Percentiles rank a stretch among this genome's conserved stretches.
These are phyloP conservation scores for Masticophis lateralis DNA, from an alignment of 2,797 vertebrate species.

Conservation along the genomic window DNA sequence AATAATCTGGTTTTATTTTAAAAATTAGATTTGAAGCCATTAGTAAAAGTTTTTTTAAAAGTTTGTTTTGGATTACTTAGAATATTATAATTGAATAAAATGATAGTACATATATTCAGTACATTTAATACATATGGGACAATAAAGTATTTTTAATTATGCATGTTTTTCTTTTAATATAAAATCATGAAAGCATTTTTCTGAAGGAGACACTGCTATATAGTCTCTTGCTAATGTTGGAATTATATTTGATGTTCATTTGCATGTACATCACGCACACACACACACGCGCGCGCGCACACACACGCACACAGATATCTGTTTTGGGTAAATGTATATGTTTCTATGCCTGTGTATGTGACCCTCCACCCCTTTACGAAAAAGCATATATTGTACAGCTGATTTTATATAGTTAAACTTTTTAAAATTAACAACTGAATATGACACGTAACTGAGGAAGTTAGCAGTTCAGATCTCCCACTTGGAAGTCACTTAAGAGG, in stretches of 20 bases:
- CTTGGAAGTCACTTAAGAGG: neutral
- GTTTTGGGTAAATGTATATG: neutral
- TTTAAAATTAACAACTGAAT: neutral
- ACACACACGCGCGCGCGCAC: neutral
- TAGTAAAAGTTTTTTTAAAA: constrained; percentile 60
- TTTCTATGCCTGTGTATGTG: neutral
- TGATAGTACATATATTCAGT: constrained; percentile 6
- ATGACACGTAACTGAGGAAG: neutral
- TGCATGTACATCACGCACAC: neutral
- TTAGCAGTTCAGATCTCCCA: neutral
- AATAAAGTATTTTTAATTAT: neutral
- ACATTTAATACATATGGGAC: neutral
- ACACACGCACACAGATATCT: neutral
- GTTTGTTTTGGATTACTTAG: constrained; percentile 20
- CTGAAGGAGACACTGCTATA: neutral
- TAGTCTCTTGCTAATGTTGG: neutral
- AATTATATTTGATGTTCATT: neutral
- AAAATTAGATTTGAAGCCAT: constrained; percentile 53
- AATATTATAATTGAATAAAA: constrained; percentile 37
- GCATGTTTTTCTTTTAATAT: neutral
- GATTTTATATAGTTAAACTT: neutral
- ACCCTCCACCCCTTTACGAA: neutral
- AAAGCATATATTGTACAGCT: neutral
- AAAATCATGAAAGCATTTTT: neutral
- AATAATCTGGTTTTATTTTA: constrained; percentile 57